Evolutionary conservation across 1,140 invertebrate genomes (phyloP).

Genomic region (Penaeus japonicus): DNA sequence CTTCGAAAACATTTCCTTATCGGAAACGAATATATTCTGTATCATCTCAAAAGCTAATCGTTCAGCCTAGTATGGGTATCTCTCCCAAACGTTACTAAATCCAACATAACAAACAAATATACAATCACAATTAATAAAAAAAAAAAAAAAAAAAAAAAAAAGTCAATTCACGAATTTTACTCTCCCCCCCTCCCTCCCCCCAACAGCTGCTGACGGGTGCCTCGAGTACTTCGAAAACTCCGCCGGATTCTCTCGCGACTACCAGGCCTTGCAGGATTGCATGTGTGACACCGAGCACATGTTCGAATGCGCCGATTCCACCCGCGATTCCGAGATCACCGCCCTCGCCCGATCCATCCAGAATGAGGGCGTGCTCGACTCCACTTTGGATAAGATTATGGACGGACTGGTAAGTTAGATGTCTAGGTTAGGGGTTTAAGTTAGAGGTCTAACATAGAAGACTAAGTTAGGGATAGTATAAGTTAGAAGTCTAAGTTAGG

Average conservation of each 20-base stretch:
- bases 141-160: too few relatives aligned
- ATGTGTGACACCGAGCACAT: slow-evolving; percentile 99
- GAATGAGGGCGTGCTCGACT: slow-evolving; percentile 61
- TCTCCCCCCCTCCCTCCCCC: too few relatives aligned
- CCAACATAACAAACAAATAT: too few relatives aligned
- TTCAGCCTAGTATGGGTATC: too few relatives aligned
- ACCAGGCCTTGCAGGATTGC: slow-evolving; percentile 92
- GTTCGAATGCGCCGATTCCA: slow-evolving; percentile 82
- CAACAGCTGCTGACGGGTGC: slow-evolving; percentile 82
- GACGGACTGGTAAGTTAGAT: slow-evolving; percentile 57
- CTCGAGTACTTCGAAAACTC: slow-evolving; percentile 93
- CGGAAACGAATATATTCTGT: too few relatives aligned
- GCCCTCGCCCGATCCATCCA: slow-evolving; percentile 64
- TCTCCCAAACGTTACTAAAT: too few relatives aligned
- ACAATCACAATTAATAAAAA: too few relatives aligned
- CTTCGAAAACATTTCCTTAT: too few relatives aligned
- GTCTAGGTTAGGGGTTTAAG: slow-evolving; percentile 51
- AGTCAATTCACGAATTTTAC: too few relatives aligned
- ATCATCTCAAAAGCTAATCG: too few relatives aligned
- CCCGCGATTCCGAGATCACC: slow-evolving; percentile 64
- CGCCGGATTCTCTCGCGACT: slow-evolving; percentile 92
- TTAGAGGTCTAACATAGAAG: slow-evolving; percentile 69
- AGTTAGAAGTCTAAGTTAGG: too few relatives aligned
- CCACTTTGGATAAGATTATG: slow-evolving; percentile 61
- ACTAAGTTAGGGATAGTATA: neutral